These are phyloP conservation scores for Hylyphantes graminicola DNA, from an alignment of 1,140 invertebrate species.

Conservation along the genomic window DNA sequence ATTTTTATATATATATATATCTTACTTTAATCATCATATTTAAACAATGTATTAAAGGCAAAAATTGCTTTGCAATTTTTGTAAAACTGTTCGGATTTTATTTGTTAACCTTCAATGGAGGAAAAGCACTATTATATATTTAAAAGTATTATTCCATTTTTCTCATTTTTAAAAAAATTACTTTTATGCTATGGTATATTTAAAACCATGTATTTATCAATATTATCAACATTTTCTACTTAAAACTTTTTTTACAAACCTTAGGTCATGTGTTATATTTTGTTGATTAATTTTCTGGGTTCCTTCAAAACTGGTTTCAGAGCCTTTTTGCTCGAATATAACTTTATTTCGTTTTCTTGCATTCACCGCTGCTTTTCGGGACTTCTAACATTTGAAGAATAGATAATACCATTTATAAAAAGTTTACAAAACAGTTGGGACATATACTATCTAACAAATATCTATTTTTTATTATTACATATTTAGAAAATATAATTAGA, in stretches of 20 bases:
- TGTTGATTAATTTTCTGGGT: not conserved
- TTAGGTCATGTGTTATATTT: not conserved
- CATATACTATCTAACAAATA: not conserved
- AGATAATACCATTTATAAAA: not conserved
- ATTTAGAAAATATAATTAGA: not conserved
- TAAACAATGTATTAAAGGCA: too few species aligned
- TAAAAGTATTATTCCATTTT: not conserved
- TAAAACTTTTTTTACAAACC: not conserved
- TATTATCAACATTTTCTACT: not conserved
- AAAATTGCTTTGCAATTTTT: too few species aligned
- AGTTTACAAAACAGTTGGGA: not conserved
- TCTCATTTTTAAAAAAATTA: not conserved
- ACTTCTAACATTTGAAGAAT: not conserved
- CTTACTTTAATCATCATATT: too few species aligned
- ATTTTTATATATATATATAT: too few species aligned
- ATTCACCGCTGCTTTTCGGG: not conserved
- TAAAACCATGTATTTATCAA: not conserved
- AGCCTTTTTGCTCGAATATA: slow-evolving; percentile 6
- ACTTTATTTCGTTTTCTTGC: slow-evolving; percentile 8
- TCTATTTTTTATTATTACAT: not conserved
- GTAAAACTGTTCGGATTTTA: too few species aligned
- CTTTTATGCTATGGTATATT: not conserved
- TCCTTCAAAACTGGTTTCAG: not conserved
- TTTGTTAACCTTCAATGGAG: too few species aligned
- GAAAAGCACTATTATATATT: too few species aligned